Base-by-base conservation (phyloP, 2,888 invertebrate species). In the Girardia tigrina region DNA sequence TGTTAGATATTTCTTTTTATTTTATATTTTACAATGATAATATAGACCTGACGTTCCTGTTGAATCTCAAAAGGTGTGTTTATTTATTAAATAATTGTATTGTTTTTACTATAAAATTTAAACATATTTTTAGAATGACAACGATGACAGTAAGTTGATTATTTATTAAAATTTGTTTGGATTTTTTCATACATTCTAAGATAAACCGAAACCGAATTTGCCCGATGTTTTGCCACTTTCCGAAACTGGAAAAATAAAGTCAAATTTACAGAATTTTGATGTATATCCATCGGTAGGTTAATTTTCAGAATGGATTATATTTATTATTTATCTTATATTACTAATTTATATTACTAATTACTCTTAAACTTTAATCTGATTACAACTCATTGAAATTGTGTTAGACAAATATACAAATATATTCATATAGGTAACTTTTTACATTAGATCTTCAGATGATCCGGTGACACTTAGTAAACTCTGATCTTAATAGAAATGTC, bases 141-240 rank as follows among this genome's bases (percentile, higher is more conserved):
- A 56, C 23, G 56, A 16, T 56, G 56, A 4, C 56, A 56, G 56
- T 56, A 2, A 56, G 56, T 23, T 56, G 23, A 20, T 8, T 56
- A 12, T 36, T 36, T 6, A 4, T 6, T 8, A 20, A 23, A 16
- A 12, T 2, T 56, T 56, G 23, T 56, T 8, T 8, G 6, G n/a
- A 2, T 12, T 56, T 56, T 56, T n/a, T 56, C 23, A 12, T 16
- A 8, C 8, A 12, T 8, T 12, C n/a, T 12, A 20, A 56, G 56
- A 56, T 56, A 56, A 56, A 16, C 23, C n/a, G 20, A 56, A 56
- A 56, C 4, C n/a, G 4, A 16, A 8, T 56, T 56, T 56, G 56
- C 56, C 56, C n/a, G 56, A 56, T 56, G 56, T 56, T n/a, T 56
- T 56, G 23, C 56, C 56, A 20, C 56, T 20, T n/a, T 56, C 56